Conservation (phyloP, 2,113 vertebrate species). For the Dicerorhinus sumatrensis region DNA sequence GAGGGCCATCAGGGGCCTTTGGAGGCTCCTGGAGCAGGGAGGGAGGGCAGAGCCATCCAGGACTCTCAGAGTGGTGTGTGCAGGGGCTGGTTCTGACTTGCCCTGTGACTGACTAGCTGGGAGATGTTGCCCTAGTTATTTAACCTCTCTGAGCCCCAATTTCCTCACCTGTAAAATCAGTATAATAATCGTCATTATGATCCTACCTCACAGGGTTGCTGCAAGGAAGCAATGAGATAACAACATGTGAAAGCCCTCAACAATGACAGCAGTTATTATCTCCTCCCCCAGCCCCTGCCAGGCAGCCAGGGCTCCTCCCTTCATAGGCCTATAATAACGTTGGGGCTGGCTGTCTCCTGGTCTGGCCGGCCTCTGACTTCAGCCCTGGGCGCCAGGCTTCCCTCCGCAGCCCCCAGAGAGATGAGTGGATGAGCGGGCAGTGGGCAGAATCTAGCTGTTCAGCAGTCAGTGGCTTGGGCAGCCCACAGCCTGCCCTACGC, state of each 20-base stretch:
- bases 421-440: background rate
- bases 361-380: conserved; percentile 1
- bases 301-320: conserved; percentile 43
- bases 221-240: conserved; percentile 52
- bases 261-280: conserved; percentile 61
- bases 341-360: conserved; percentile 25
- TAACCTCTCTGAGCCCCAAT: conserved; percentile 17
- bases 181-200: conserved; percentile 9
- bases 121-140: background rate
- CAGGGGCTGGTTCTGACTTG: background rate
- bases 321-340: conserved; percentile 56
- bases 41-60: background rate
- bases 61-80: background rate
- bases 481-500: background rate
- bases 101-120: background rate
- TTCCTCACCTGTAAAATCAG: conserved; percentile 35
- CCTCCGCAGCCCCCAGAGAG: background rate
- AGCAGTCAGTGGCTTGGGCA: conserved; percentile 1
- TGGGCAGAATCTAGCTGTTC: background rate
- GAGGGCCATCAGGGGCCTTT: background rate
- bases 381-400: background rate
- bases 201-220: conserved; percentile 33
- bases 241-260: conserved; percentile 29
- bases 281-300: background rate
- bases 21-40: too few species aligned